Base-by-base conservation (phyloP, 2,888 invertebrate species). In the Galeopsomyia nigrocyanea region DNA sequence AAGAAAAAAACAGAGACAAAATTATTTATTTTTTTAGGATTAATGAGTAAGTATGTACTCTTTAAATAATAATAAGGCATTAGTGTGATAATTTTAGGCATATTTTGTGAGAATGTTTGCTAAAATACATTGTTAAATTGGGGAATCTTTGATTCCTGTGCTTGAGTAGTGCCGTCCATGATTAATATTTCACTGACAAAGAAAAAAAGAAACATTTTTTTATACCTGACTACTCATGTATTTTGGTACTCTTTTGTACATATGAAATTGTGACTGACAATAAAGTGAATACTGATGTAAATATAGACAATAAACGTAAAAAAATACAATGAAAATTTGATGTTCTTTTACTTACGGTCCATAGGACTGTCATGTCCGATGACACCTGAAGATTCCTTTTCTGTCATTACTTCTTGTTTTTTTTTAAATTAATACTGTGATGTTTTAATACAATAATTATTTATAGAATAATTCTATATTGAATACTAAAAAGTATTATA, bases 281-380 rank as follows among this genome's bases (percentile, higher is more conserved):
- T 62, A 65, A 73, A 69, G 19, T 62, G 13, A 46, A 21, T 68
- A 66, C 58, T 22, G 62, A 58, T 72, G 68, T 73, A 62, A 1
- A 62, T 65, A 66, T 22, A 57, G 5, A 66, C 57, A 66, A 60
- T 56, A 60, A 63, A 70, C 13, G 39, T 50, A 9, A 17, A 56
- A n/a, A 51, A 21, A 65, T 1, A 39, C 10, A n/a, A 56, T 46
- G n/a, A 13, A 13, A 57, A 67, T 39, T 22, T 26, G 17, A 47
- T 16, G n/a, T 63, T 57, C 55, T 14, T 65, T 19, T 64, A 71
- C 75, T 75, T 67, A 75, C 75, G 57, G 46, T 75, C 75, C 22
- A 39, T 65, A 6, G 70, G 71, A 60, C 64, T 73, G 17, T 75
- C 73, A 56, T 73, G 39, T 21, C 71, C 75, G 49, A 75, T 62